A percentile compares a stretch with the other conserved stretches of the same genome.
Conservation (phyloP, 2,797 vertebrate species). For the Urosaurus nigricauda region DNA sequence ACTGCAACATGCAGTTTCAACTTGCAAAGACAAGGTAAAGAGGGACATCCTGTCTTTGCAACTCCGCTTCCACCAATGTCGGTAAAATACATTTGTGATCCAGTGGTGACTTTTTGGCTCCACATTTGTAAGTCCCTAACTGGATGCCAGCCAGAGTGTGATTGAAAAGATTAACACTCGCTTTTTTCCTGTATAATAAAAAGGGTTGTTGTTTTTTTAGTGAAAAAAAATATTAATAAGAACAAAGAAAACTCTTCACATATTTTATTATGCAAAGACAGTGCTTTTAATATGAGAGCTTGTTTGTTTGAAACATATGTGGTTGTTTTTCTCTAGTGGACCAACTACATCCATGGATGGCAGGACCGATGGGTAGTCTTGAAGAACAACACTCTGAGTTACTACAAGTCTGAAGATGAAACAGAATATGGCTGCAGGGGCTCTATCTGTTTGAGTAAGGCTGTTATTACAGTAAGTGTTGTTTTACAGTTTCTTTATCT, state of each 20-base stretch:
- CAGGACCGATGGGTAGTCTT: conserved; percentile 98
- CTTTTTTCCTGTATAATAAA: not conserved
- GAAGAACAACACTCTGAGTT: conserved; percentile 95
- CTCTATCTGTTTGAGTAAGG: conserved; percentile 96
- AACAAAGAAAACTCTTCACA: not conserved
- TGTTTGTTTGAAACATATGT: not conserved
- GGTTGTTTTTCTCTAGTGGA: conserved; percentile 85
- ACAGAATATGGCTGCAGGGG: conserved; percentile 95
- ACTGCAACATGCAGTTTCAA: no score
- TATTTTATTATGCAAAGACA: not conserved
- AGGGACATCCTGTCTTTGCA: no score
- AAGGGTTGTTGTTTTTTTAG: not conserved
- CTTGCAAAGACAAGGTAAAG: no score
- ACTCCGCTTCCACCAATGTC: no score
- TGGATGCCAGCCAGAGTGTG: not conserved
- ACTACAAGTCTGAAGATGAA: conserved; percentile 98
- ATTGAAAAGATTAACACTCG: not conserved
- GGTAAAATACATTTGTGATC: no score
- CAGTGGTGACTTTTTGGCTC: no score
- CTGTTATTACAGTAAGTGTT: conserved; percentile 92
- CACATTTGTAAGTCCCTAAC: no score
- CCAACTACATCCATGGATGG: conserved; percentile 99
- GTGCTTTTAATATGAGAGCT: not conserved
- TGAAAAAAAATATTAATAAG: not conserved
- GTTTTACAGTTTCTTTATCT: conserved; percentile 29